These are phyloP conservation scores for western clawed frog (Xenopus tropicalis) DNA, from an alignment of 2,113 vertebrate species.

Conservation along the genomic window DNA sequence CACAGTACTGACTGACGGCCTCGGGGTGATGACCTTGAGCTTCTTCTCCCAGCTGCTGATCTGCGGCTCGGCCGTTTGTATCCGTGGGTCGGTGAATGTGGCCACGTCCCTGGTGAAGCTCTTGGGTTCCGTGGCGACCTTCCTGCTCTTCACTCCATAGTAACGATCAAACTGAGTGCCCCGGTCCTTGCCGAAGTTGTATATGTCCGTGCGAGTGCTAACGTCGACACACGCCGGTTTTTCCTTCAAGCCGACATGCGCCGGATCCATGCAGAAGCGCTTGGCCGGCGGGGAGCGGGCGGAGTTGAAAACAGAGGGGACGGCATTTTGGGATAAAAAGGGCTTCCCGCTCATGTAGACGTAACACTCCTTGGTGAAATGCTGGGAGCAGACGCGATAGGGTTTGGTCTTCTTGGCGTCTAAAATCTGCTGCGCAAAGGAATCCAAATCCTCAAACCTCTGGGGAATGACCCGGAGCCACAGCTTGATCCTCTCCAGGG, in stretches of 20 bases:
- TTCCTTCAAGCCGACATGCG: no score
- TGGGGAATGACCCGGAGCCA: background rate
- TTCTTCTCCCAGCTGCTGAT: no score
- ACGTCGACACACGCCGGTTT: background rate
- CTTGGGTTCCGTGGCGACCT: background rate
- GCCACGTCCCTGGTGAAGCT: background rate
- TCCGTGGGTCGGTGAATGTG: background rate
- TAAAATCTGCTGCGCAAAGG: background rate
- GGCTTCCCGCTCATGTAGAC: background rate
- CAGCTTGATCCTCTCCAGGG: background rate
- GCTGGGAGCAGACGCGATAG: conserved; percentile 2
- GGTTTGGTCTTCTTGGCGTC: conserved; percentile 2
- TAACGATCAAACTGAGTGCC: background rate
- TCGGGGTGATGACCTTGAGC: no score
- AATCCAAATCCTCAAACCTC: background rate
- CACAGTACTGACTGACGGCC: no score
- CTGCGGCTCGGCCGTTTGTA: no score
- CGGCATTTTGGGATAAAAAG: background rate
- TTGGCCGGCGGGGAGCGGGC: no score
- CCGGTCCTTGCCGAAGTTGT: background rate
- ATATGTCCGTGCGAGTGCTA: background rate
- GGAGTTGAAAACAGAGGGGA: background rate
- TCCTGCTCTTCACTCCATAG: background rate
- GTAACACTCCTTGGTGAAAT: conserved; percentile 4
- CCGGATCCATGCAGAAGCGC: no score